Evolutionary conservation across 2,888 invertebrate genomes (phyloP), one percentile per base, ranked within the genome.

Genomic region (Copidosoma aretas): DNA sequence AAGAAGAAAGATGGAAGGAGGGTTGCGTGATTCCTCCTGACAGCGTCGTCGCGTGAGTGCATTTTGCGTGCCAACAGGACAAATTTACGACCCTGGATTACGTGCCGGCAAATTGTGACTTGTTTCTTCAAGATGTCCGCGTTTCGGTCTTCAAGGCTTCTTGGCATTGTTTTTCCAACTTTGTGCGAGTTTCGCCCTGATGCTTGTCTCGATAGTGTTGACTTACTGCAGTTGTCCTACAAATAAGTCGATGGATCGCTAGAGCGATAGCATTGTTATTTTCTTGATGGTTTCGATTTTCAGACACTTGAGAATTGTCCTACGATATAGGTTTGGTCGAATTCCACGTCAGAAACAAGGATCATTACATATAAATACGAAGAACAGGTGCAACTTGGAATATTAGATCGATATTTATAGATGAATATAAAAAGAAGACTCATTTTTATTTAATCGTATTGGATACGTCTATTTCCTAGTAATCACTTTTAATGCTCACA

Each of bases 1-100:
- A 10, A 56, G 52, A 39, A 60, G 46, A 62, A 49, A 22, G 51
- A 57, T 52, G 62, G 56, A 60, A 70, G 41, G 8, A 32, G 32
- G 32, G 64, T 67, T 64, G 70, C 70, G 70, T 67, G 70, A 70
- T 70, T 67, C 67, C 70, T 70, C 70, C 24, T 64, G 70, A 70
- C 67, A 53, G 64, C 61, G 64, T 69, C 58, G 53, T 53, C 66
- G 68, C 64, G 57, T 59, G 65, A 65, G 69, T 46, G 67, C 52
- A 32, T 32, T 52, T 41, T 53, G 54, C 39, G 56, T 51, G 25
- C 51, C 14, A 19, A 15, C 56, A 24, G 53, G 56, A 15, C 5
- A 57, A 68, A 71, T 71, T 71, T 71, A 71, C 66, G 70, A 64
- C 51, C 67, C 46, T 64, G 60, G 65, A 49, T 68, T 66, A 67